Base-by-base conservation (phyloP, 2,113 vertebrate genomes). In the Boulengeromyrus knoepffleri region DNA sequence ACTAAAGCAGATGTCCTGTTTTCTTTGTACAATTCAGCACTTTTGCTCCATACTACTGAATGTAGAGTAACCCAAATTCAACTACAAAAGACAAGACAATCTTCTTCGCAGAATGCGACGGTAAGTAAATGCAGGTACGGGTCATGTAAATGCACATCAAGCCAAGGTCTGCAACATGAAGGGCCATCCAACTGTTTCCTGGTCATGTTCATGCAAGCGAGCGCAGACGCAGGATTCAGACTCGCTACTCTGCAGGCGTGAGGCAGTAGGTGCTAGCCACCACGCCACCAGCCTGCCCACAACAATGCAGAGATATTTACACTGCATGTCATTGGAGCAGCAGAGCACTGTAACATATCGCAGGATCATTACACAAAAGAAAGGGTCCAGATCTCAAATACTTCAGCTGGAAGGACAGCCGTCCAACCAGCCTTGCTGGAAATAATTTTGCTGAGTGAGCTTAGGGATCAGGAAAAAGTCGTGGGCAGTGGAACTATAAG, bases 1-100 rank as follows among this genome's bases (percentile, higher is more conserved):
- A 91, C 77, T 39, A 83, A 94, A 95, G 91, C 95, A 96, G 94
- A 95, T 96, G 95, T 94, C 88, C 77, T 13, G 80, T 56, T 92
- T 83, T 66, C 62, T 58, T 62, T 89, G 52, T 88, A 85, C 84
- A 90, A 91, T 91, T 93, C 90, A 77, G 31, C 91, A 91, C 89
- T 89, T 88, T 31, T 88, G 46, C 87, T 90, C 88, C 89, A 49
- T 7, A 8, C 80, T 89, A 56, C 70, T 87, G 52, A 49, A 83
- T 42, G 70, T 39, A 42, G 24, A 45, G 8, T 1, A 87, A 87
- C 19, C 36, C 31, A 42, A 77, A 77, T 39, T 77, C 70, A 77
- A 5, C 70, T 42, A 17, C 36, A 39, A 36, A 74, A 77, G 70
- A 77, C 70, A 77, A 12, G 27, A 77, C 4, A 2, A 36, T 39